These are phyloP conservation scores for Pantala flavescens DNA, from an alignment of 1,140 invertebrate genomes.

Conservation along the genomic window DNA sequence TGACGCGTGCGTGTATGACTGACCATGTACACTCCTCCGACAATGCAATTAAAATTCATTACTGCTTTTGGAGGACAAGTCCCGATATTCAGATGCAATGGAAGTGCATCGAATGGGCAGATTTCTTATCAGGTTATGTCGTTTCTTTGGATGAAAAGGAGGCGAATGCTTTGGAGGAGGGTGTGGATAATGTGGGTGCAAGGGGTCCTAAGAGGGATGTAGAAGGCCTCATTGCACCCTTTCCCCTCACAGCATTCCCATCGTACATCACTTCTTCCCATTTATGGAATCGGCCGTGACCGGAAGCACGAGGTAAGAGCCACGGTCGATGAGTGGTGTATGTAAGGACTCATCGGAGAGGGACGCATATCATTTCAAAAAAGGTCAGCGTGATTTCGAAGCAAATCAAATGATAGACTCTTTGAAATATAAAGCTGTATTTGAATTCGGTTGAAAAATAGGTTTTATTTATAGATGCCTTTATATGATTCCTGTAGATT, in stretches of 20 bases:
- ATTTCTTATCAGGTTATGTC: neutral
- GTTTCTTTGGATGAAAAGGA: too few relatives aligned
- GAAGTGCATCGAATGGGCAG: neutral
- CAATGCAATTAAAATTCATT: constrained; percentile 5
- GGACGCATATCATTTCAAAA: too few relatives aligned
- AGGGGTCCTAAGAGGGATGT: too few relatives aligned
- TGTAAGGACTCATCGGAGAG: too few relatives aligned
- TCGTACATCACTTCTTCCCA: neutral
- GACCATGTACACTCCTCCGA: neutral
- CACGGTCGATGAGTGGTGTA: neutral
- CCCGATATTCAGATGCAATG: neutral
- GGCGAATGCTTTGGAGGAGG: too few relatives aligned
- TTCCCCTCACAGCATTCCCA: neutral
- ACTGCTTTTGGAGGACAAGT: neutral
- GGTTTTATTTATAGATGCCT: too few relatives aligned
- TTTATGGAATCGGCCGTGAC: neutral
- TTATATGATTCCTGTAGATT: too few relatives aligned
- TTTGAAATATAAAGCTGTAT: too few relatives aligned
- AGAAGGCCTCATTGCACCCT: neutral
- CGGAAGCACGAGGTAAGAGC: neutral
- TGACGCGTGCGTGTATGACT: neutral
- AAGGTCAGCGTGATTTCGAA: too few relatives aligned
- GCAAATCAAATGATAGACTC: too few relatives aligned
- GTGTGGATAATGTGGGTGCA: too few relatives aligned
- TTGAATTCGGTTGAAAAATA: too few relatives aligned